Conservation (phyloP, 37 sponge, comb jelly and placozoan genomes). For the Diacarnus erythraeanus region DNA sequence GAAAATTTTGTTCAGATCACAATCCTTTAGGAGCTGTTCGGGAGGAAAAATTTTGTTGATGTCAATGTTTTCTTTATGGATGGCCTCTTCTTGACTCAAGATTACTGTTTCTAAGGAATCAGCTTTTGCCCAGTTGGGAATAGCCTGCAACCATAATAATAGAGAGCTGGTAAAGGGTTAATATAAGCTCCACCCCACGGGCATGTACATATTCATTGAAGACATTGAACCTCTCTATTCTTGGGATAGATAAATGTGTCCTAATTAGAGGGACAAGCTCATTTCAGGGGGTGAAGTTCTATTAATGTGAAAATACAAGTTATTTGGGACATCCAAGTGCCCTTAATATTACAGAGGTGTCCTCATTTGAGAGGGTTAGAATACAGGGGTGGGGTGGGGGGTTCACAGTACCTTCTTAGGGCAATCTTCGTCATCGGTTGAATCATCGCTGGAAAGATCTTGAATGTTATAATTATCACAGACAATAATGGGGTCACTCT, state of each 20-base stretch:
- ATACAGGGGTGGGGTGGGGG: too few relatives aligned
- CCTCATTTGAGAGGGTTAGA: too few relatives aligned
- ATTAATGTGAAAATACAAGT: too few relatives aligned
- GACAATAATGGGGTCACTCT: neutral
- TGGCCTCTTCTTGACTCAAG: constrained; percentile 36
- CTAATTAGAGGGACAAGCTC: too few relatives aligned
- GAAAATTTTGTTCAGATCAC: constrained; percentile 58
- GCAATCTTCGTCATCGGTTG: neutral
- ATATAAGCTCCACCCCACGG: too few relatives aligned
- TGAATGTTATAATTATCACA: neutral
- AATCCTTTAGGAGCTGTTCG: constrained; percentile 33
- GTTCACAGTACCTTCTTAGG: neutral
- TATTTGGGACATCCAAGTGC: too few relatives aligned
- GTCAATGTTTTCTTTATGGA: constrained; percentile 3
- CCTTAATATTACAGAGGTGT: too few relatives aligned
- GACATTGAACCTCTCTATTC: too few relatives aligned
- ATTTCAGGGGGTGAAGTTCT: too few relatives aligned
- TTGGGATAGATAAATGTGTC: neutral
- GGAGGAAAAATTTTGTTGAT: constrained; percentile 51
- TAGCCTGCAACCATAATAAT: neutral
- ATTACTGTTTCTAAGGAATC: constrained; percentile 1
- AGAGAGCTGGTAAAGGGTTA: too few relatives aligned
- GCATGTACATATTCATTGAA: too few relatives aligned
- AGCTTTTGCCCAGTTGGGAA: neutral
- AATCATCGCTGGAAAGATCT: neutral